Evolutionary conservation across 2,797 vertebrate species (phyloP).

Genomic region (Odontamblyopus rebecca): DNA sequence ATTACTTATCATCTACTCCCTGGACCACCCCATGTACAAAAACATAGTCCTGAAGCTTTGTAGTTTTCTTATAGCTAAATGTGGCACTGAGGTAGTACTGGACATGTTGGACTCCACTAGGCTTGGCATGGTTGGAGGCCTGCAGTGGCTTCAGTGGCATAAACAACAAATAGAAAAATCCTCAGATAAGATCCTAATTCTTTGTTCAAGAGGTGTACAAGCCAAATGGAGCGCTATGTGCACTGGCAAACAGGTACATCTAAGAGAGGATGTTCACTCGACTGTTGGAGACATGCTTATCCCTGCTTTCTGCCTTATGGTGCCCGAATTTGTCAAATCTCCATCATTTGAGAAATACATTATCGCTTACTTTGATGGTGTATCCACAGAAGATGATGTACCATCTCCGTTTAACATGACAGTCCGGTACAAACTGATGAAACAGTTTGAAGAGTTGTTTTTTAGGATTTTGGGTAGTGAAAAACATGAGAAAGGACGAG

Average conservation of each 20-base stretch:
- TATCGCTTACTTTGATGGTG: constrained; percentile 87
- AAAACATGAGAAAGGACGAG: constrained; percentile 83
- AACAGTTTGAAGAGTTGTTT: constrained; percentile 89
- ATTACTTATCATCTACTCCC: constrained; percentile 90
- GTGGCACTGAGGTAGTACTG: constrained; percentile 88
- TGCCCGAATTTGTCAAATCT: constrained; percentile 84
- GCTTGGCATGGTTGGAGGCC: constrained; percentile 80
- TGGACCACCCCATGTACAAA: constrained; percentile 87
- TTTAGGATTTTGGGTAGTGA: constrained; percentile 90
- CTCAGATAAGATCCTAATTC: constrained; percentile 86
- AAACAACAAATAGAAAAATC: constrained; percentile 81
- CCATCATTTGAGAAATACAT: constrained; percentile 87
- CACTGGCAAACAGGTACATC: constrained; percentile 67
- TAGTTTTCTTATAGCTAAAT: constrained; percentile 83
- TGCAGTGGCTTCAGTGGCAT: constrained; percentile 89
- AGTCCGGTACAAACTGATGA: constrained; percentile 86
- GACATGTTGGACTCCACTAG: constrained; percentile 84
- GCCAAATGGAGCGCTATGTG: constrained; percentile 94
- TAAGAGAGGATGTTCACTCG: constrained; percentile 82
- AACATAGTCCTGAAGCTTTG: constrained; percentile 88
- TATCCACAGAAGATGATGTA: constrained; percentile 82
- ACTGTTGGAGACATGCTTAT: constrained; percentile 87
- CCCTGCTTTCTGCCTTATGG: constrained; percentile 85
- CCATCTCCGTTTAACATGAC: constrained; percentile 86
- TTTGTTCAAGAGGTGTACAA: constrained; percentile 88